A percentile compares a stretch with the other conserved stretches of the same genome.
These are phyloP conservation scores for Halichoeres trimaculatus DNA, from an alignment of 2,113 vertebrate genomes.

Conservation along the genomic window DNA sequence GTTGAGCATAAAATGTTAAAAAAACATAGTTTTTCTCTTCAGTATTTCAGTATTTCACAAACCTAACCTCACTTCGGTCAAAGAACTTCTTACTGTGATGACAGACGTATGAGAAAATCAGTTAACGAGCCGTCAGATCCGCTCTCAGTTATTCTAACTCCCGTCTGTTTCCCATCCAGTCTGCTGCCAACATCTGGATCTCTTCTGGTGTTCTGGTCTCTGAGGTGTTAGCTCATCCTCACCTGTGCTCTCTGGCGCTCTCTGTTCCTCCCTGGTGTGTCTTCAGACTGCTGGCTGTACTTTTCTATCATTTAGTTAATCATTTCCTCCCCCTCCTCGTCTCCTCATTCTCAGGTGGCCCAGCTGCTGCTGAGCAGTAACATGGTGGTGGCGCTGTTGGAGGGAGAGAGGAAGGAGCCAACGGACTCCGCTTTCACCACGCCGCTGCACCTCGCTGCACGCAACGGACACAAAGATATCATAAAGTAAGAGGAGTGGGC, in stretches of 20 bases:
- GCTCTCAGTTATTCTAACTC: too few species aligned
- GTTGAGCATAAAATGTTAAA: too few species aligned
- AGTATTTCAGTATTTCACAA: too few species aligned
- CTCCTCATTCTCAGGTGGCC: conserved; percentile 83
- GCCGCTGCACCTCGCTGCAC: conserved; percentile 93
- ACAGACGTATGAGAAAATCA: not conserved
- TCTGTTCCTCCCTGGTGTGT: not conserved
- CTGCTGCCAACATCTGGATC: conserved; percentile 30
- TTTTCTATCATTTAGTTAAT: not conserved
- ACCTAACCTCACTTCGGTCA: too few species aligned
- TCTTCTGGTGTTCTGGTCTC: not conserved
- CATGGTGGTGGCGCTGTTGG: conserved; percentile 91
- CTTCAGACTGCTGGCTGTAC: not conserved
- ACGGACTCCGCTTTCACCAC: conserved; percentile 93
- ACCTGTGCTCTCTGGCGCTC: not conserved
- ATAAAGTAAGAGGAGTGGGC: conserved; percentile 80
- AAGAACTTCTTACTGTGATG: too few species aligned
- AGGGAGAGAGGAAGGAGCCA: conserved; percentile 91
- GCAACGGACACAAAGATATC: conserved; percentile 95
- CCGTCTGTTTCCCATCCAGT: too few species aligned
- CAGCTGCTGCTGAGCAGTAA: conserved; percentile 95
- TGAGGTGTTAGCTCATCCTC: conserved; percentile 8
- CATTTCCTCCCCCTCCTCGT: not conserved
- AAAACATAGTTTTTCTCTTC: too few species aligned
- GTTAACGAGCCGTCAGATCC: too few species aligned